Base-by-base conservation (phyloP, 1,140 invertebrate genomes). In the Ylistrum balloti region DNA sequence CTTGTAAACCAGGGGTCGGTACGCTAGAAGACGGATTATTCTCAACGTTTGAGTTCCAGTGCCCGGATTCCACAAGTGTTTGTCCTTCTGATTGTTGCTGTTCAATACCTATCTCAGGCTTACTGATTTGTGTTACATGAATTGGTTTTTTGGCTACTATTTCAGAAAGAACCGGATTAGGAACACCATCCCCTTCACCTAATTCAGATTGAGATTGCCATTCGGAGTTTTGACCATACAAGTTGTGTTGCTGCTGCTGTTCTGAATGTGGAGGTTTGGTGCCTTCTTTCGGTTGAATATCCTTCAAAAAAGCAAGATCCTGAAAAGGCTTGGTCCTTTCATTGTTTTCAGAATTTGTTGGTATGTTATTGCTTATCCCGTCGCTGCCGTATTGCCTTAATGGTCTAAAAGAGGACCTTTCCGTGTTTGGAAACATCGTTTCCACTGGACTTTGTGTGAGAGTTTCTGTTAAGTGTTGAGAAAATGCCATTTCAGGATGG, bases 401-500 rank as follows among this genome's bases (percentile, higher is more conserved):
- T 74, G 56, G 56, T n/a, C 56, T 74, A 3, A 28, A 3, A 74
- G 56, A 17, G 5, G 56, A n/a, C 9, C 56, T 74, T 28, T 74
- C 56, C 28, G 56, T 74, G 56, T 74, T 74, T 28, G n/a, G 56
- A 28, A 74, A 74, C 22, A 74, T 74, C 56, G 56, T 74, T 28
- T 74, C 56, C 10, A 45, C 17, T 28, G 56, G 56, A 7, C 56
- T 9, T 28, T 74, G 56, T 9, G 56, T 74, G 3, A 74, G 22
- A 28, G 22, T 74, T 74, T 74, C 56, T 28, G 56, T 74, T 28
- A 74, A 5, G 9, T 17, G 56, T 74, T 74, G 56, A 11, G 56
- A 74, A 74, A 74, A 74, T 9, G 56, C 56, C 56, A 74, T 74
- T 74, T 74, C 56, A 17, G 56, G 56, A 74, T 74, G 56, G 28